Evolutionary conservation across 2,113 vertebrate species (phyloP).

Genomic region (Heliornis fulica): DNA sequence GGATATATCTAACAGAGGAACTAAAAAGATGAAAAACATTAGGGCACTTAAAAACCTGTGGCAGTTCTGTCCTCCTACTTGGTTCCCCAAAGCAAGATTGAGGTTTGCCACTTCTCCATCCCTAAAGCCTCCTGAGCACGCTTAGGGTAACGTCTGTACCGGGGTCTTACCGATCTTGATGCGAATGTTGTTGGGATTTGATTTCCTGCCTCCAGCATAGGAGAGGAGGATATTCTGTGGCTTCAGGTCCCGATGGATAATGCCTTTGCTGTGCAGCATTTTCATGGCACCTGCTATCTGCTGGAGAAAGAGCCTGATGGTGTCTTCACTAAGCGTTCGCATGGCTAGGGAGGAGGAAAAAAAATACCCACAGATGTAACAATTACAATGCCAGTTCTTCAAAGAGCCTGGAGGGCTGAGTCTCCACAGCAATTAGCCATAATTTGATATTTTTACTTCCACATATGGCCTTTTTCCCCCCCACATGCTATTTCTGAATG

Average conservation of each 20-base stretch:
- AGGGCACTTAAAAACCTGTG: background rate
- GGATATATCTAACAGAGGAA: background rate
- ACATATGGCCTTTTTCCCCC: background rate
- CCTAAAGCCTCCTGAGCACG: background rate
- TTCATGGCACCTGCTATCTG: slow-evolving; percentile 95
- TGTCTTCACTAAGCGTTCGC: slow-evolving; percentile 93
- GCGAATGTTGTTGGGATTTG: slow-evolving; percentile 85
- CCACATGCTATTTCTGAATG: background rate
- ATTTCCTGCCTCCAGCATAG: slow-evolving; percentile 80
- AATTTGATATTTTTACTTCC: background rate
- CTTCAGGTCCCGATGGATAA: slow-evolving; percentile 95
- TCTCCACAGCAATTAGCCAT: background rate
- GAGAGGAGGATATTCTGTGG: slow-evolving; percentile 96
- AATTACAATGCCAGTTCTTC: background rate
- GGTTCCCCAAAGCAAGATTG: background rate
- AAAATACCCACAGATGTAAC: background rate
- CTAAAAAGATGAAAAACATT: background rate
- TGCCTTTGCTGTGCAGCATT: slow-evolving; percentile 88
- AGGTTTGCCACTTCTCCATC: background rate
- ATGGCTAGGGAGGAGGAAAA: slow-evolving; percentile 75
- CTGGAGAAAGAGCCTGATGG: slow-evolving; percentile 92
- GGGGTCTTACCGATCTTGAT: slow-evolving; percentile 88
- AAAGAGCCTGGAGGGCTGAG: background rate
- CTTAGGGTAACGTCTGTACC: rapidly evolving
- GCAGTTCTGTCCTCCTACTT: background rate